Percentiles rank a stretch among this genome's conserved stretches.
phyloP scores from a whole-genome alignment of 2,888 invertebrate genomes.

The Phyto melanocephala region DNA sequence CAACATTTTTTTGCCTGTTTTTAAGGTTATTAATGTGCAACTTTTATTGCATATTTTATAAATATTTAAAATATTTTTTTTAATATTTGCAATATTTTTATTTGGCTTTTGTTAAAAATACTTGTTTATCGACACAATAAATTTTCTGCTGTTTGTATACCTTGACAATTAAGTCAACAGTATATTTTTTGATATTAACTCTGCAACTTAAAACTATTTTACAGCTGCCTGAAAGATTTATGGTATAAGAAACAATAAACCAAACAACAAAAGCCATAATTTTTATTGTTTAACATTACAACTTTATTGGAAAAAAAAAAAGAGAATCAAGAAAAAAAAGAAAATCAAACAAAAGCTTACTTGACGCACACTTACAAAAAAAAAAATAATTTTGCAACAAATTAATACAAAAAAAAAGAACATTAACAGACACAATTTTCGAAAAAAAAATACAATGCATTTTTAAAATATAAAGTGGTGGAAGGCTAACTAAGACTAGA shows the following conservation, averaged over 20 bases:
- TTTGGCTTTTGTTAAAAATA: neutral
- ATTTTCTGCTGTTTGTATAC: neutral
- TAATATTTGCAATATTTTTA: neutral
- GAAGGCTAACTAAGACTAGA: too few relatives aligned
- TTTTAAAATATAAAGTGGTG: too few relatives aligned
- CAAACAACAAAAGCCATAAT: constrained; percentile 53
- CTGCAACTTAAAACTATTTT: constrained; percentile 17
- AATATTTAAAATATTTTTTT: neutral
- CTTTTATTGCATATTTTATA: too few relatives aligned
- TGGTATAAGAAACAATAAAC: constrained; percentile 47
- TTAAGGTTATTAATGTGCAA: too few relatives aligned
- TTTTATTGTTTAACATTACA: constrained; percentile 47
- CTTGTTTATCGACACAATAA: constrained; percentile 32
- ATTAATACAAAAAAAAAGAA: neutral
- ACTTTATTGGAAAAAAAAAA: constrained; percentile 48
- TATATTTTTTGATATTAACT: constrained; percentile 29
- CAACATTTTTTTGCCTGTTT: neutral
- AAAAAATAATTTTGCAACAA: constrained; percentile 18
- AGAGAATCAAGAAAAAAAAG: constrained; percentile 38
- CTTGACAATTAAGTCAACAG: constrained; percentile 10
- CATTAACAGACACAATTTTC: neutral
- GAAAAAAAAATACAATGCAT: neutral
- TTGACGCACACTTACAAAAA: neutral
- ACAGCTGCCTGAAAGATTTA: constrained; percentile 59
- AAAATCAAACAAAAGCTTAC: too few relatives aligned